Percentiles rank a stretch among this genome's conserved stretches.
Evolutionary conservation across 2,113 vertebrate species (phyloP).

Genomic region (Menura novaehollandiae): DNA sequence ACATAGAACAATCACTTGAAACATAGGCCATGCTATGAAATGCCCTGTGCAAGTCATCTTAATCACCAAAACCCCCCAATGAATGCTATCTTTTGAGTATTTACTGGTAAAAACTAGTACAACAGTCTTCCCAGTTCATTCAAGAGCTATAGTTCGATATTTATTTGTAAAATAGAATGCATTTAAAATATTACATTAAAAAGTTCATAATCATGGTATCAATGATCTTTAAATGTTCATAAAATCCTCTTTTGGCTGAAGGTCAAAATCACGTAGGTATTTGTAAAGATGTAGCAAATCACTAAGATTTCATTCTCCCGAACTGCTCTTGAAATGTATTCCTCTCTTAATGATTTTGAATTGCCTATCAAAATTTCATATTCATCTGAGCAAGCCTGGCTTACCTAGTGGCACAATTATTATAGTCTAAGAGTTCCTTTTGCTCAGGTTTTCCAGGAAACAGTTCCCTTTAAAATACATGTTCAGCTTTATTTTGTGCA

Average conservation of each 20-base stretch:
- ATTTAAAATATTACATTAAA: neutral
- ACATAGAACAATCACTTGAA: slow-evolving; percentile 11
- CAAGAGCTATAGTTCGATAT: neutral
- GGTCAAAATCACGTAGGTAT: neutral
- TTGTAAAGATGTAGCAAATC: neutral
- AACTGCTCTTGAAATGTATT: neutral
- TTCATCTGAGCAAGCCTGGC: neutral
- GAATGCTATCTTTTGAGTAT: neutral
- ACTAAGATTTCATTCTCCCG: neutral
- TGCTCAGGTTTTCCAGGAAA: neutral
- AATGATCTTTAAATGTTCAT: neutral
- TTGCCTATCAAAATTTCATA: neutral
- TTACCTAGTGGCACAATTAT: neutral
- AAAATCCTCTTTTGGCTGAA: neutral
- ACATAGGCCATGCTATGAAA: slow-evolving; percentile 51
- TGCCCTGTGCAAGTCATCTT: slow-evolving; percentile 40
- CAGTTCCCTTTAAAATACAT: neutral
- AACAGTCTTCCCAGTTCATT: neutral
- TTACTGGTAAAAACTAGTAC: slow-evolving; percentile 17
- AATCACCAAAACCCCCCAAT: neutral
- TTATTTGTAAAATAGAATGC: neutral
- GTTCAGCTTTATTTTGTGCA: neutral
- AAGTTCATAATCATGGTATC: neutral
- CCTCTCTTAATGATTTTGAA: neutral
- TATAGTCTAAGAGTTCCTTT: neutral